Percentiles rank a stretch among this genome's conserved stretches.
These are phyloP conservation scores for Tachysurus vachellii DNA, from an alignment of 2,113 vertebrate genomes.

Conservation along the genomic window DNA sequence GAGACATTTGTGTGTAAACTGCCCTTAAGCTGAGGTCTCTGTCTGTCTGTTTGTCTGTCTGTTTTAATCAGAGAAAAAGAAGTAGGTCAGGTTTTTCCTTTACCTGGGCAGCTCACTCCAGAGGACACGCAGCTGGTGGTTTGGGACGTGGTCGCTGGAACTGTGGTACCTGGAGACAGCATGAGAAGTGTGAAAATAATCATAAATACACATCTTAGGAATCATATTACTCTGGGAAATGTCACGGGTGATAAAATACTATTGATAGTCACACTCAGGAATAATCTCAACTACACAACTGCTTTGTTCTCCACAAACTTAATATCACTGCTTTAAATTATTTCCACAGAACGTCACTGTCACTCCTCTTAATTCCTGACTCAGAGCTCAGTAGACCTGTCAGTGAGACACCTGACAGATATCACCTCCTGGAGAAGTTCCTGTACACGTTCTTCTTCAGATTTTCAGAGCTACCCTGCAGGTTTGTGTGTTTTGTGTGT, in stretches of 20 bases:
- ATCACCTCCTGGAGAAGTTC: not conserved
- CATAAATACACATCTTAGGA: too few species aligned
- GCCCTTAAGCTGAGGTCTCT: too few species aligned
- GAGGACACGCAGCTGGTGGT: constrained; percentile 78
- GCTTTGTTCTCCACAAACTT: too few species aligned
- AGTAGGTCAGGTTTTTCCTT: constrained; percentile 49
- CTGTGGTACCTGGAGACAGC: constrained; percentile 77
- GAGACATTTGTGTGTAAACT: not conserved
- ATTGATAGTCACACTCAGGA: too few species aligned
- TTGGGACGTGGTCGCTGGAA: constrained; percentile 71
- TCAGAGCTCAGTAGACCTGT: not conserved
- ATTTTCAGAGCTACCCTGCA: not conserved
- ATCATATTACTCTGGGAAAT: too few species aligned
- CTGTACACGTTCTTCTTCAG: not conserved
- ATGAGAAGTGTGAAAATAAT: constrained; percentile 29
- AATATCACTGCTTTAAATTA: too few species aligned
- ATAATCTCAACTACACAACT: too few species aligned
- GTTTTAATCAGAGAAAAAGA: not conserved
- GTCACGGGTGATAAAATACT: too few species aligned
- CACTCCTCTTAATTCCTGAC: not conserved
- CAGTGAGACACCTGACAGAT: not conserved
- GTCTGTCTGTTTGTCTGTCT: not conserved
- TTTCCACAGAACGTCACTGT: not conserved
- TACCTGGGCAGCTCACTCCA: constrained; percentile 90
- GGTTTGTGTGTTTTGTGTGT: not conserved